Conservation (phyloP, 2,888 invertebrate genomes). For the Macaria notata region DNA sequence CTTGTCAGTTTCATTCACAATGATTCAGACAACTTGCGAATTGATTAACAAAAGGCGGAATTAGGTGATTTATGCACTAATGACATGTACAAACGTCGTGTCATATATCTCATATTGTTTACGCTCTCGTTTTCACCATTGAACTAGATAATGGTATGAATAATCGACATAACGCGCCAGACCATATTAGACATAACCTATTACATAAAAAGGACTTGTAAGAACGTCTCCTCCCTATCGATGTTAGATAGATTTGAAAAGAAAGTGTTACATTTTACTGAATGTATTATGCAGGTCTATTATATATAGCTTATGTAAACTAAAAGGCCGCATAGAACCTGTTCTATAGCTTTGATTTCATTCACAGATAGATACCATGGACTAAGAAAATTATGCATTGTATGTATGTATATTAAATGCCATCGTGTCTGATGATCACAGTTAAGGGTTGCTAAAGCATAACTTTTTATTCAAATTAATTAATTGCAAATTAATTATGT, state of each 20-base stretch:
- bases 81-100: conserved; percentile 14
- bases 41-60: conserved; percentile 18
- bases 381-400: too few species aligned
- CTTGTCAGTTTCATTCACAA: conserved; percentile 11
- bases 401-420: too few species aligned
- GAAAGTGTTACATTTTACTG: conserved; percentile 25
- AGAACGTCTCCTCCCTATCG: conserved; percentile 32
- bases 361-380: background rate
- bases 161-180: conserved; percentile 16
- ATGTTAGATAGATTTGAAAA: conserved; percentile 30
- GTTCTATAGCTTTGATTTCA: conserved; percentile 3
- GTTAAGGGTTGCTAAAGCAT: too few species aligned
- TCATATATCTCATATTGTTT: conserved; percentile 23
- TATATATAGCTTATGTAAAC: too few species aligned
- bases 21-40: conserved; percentile 18
- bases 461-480: too few species aligned
- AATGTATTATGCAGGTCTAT: background rate
- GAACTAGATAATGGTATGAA: conserved; percentile 23
- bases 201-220: conserved; percentile 25
- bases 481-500: too few species aligned
- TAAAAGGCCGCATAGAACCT: conserved; percentile 2
- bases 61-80: conserved; percentile 20
- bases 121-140: conserved; percentile 26
- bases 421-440: too few species aligned
- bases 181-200: conserved; percentile 25